Percentiles rank a stretch among this genome's conserved stretches.
Conservation (phyloP, 2,888 invertebrate species). For the Hirtodrosophila alboralis region DNA sequence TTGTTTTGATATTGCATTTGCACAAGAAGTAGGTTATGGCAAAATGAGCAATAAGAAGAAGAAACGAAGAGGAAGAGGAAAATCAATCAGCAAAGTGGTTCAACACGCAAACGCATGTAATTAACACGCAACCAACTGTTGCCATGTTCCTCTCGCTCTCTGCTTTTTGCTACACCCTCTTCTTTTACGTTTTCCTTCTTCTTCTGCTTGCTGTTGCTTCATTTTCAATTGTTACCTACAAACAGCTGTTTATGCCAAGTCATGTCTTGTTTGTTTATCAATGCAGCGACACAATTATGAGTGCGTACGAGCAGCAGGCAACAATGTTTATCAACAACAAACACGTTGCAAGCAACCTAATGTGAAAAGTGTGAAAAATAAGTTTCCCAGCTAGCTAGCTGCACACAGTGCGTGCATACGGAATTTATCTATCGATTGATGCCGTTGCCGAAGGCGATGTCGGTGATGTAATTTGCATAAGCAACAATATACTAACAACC, state of each 20-base stretch:
- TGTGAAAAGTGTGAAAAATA: constrained; percentile 44
- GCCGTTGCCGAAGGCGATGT: constrained; percentile 34
- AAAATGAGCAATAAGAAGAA: constrained; percentile 50
- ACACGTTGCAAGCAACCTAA: constrained; percentile 40
- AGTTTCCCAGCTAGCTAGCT: constrained; percentile 9
- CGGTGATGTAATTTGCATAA: constrained; percentile 77
- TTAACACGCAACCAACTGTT: constrained; percentile 72
- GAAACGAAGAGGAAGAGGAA: constrained; percentile 29
- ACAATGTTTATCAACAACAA: constrained; percentile 39
- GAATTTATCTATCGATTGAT: constrained; percentile 40
- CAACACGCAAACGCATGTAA: constrained; percentile 57
- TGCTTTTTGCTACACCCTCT: not conserved
- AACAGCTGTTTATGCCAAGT: constrained; percentile 42
- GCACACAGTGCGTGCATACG: constrained; percentile 14
- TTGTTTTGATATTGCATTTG: constrained; percentile 53
- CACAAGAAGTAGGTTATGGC: constrained; percentile 74
- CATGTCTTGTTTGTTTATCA: constrained; percentile 49
- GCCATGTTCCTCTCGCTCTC: constrained; percentile 8
- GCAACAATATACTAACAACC: constrained; percentile 42
- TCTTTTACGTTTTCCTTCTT: constrained; percentile 2
- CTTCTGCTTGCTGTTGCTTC: constrained; percentile 1
- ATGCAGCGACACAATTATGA: constrained; percentile 66
- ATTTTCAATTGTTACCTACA: constrained; percentile 39
- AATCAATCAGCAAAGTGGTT: constrained; percentile 60
- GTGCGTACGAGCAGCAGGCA: constrained; percentile 56